phyloP scores from a whole-genome alignment of 2,888 invertebrate species.

The Unio pictorum region DNA sequence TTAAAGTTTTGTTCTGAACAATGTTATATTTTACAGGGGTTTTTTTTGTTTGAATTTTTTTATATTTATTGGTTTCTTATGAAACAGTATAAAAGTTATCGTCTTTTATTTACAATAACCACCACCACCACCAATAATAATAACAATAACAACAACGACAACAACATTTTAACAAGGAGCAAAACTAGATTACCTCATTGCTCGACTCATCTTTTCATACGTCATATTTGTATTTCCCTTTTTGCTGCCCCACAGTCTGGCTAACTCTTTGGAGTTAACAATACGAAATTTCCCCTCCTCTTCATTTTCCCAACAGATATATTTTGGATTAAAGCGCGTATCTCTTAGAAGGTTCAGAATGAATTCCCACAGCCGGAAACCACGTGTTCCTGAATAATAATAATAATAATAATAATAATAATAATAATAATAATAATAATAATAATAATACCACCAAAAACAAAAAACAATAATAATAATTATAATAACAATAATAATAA shows the following conservation, averaged over 20 bases:
- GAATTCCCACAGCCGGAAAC: slow-evolving; percentile 84
- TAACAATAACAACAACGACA: no score
- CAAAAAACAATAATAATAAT: neutral
- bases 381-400: slow-evolving; percentile 17
- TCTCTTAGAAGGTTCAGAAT: slow-evolving; percentile 85
- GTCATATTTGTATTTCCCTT: slow-evolving; percentile 90
- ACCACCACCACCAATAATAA: no score
- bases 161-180: neutral
- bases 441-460: neutral
- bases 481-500: neutral
- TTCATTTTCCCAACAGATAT: slow-evolving; percentile 91
- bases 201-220: slow-evolving; percentile 92
- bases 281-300: slow-evolving; percentile 89
- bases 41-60: no score
- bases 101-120: no score
- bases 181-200: slow-evolving; percentile 79
- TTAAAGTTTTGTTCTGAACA: no score
- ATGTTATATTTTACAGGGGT: no score
- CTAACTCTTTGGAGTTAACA: slow-evolving; percentile 88
- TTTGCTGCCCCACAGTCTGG: slow-evolving; percentile 87
- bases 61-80: no score
- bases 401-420: slow-evolving; percentile 15
- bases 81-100: no score
- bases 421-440: neutral
- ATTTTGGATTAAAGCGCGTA: slow-evolving; percentile 82